A percentile compares a stretch with the other conserved stretches of the same genome.
These are phyloP conservation scores for Sebastes steindachneri DNA, from an alignment of 2,797 vertebrate genomes.

Conservation along the genomic window DNA sequence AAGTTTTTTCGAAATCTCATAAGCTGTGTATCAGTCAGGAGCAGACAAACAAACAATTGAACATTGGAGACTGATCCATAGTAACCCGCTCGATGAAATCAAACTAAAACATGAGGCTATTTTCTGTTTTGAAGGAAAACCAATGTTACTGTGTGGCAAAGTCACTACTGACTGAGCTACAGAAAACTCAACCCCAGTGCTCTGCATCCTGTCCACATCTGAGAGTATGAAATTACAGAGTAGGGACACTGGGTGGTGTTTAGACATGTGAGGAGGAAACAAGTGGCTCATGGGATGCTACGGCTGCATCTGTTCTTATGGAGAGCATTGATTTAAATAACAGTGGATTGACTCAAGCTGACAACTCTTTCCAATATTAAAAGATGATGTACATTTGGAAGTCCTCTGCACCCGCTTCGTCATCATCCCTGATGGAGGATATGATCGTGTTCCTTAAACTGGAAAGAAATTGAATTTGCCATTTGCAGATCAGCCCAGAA, in stretches of 20 bases:
- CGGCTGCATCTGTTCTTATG: neutral
- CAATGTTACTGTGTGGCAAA: slow-evolving; percentile 5
- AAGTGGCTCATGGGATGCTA: neutral
- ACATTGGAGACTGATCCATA: neutral
- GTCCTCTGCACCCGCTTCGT: too few relatives aligned
- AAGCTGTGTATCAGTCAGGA: neutral
- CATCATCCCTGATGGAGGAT: too few relatives aligned
- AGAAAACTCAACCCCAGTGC: slow-evolving; percentile 9
- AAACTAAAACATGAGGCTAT: neutral
- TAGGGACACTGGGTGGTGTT: neutral
- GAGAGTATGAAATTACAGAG: slow-evolving; percentile 56
- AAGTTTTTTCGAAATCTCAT: neutral
- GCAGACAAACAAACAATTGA: neutral
- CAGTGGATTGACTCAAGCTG: neutral
- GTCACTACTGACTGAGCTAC: neutral
- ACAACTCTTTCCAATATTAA: neutral
- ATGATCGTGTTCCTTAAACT: too few relatives aligned
- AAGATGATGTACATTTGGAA: neutral
- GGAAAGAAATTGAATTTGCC: too few relatives aligned
- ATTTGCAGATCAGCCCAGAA: too few relatives aligned
- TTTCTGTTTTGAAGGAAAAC: slow-evolving; percentile 11
- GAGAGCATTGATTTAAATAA: neutral
- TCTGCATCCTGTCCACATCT: neutral
- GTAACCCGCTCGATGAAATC: neutral
- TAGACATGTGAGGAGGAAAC: neutral